Evolutionary conservation across 2,113 vertebrate genomes (phyloP).

Genomic region (Myotis yumanensis): DNA sequence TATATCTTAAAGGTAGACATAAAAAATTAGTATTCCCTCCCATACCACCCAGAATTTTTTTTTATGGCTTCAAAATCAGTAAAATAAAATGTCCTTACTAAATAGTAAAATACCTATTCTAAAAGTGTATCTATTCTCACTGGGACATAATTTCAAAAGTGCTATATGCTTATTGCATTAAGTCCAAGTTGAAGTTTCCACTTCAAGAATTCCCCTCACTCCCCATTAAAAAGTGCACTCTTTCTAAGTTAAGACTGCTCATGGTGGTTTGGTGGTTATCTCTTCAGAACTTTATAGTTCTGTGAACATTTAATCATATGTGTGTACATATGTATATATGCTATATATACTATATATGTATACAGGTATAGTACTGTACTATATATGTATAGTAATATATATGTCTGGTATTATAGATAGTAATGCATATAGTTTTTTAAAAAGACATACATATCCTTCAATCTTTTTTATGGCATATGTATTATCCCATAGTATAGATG

Average conservation of each 20-base stretch:
- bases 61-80: background rate
- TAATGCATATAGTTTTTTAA: background rate
- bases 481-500: background rate
- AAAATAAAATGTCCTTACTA: background rate
- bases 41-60: background rate
- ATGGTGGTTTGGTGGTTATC: background rate
- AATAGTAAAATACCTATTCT: background rate
- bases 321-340: background rate
- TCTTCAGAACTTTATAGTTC: background rate
- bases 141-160: background rate
- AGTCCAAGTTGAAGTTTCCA: slow-evolving; percentile 4
- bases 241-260: background rate
- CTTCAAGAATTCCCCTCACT: background rate
- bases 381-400: background rate
- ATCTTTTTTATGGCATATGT: background rate
- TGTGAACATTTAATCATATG: background rate
- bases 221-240: background rate
- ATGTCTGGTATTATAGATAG: background rate
- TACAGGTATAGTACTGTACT: background rate
- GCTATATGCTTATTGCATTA: background rate
- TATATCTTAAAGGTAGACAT: background rate
- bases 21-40: background rate
- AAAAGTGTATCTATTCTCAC: background rate
- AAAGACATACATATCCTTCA: background rate
- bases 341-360: background rate